Conservation (phyloP, 2,888 invertebrate genomes). For the Cheilosia vernalis region DNA sequence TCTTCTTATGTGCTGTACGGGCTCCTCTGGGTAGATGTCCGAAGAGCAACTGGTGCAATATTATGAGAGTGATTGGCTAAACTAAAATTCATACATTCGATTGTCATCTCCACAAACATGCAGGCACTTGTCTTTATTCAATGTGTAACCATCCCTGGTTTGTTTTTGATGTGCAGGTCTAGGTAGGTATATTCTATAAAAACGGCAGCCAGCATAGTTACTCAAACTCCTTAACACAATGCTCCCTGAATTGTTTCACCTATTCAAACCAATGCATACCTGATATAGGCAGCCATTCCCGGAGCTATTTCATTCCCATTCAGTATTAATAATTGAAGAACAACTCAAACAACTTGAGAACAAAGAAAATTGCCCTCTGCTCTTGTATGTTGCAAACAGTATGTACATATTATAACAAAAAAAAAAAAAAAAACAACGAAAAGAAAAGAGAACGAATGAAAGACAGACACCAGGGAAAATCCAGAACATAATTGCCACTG, state of each 20-base stretch:
- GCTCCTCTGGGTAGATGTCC: too few relatives aligned
- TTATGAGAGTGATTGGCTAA: too few relatives aligned
- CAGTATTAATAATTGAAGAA: slow-evolving; percentile 65
- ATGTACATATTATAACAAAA: not conserved
- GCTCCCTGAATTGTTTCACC: slow-evolving; percentile 6
- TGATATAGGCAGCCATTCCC: slow-evolving; percentile 33
- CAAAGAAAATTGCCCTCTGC: slow-evolving; percentile 53
- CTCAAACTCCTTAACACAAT: not conserved
- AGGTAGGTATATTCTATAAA: not conserved
- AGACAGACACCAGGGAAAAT: slow-evolving; percentile 53
- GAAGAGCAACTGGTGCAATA: too few relatives aligned
- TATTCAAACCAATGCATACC: slow-evolving; percentile 35
- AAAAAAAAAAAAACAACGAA: too few relatives aligned
- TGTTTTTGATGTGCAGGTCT: not conserved
- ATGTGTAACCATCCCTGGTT: not conserved
- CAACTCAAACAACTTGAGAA: slow-evolving; percentile 55
- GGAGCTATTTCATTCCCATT: slow-evolving; percentile 27
- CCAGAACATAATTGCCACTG: slow-evolving; percentile 69
- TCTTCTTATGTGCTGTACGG: too few relatives aligned
- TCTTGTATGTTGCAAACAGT: slow-evolving; percentile 3
- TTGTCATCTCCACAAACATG: not conserved
- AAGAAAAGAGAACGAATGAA: slow-evolving; percentile 4
- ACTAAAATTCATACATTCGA: too few relatives aligned
- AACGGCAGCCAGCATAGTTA: not conserved
- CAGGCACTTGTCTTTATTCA: not conserved